phyloP scores from a whole-genome alignment of 2,797 vertebrate genomes.

The Microchirus variegatus region DNA sequence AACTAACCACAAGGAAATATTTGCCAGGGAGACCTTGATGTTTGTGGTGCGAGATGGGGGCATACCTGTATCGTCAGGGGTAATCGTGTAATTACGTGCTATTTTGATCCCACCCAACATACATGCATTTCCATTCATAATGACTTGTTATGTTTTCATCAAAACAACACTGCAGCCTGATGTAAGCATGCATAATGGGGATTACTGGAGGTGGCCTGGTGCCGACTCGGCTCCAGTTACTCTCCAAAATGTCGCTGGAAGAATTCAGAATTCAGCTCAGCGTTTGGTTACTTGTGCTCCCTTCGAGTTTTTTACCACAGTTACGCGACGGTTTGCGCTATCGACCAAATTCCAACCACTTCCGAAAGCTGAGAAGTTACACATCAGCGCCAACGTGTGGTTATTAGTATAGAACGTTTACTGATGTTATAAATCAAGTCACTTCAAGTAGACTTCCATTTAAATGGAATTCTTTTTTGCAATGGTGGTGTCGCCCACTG shows the following conservation, averaged over 20 bases:
- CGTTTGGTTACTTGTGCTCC: not conserved
- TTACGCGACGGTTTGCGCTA: too few relatives aligned
- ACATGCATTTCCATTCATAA: conserved; percentile 86
- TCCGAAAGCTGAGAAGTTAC: too few relatives aligned
- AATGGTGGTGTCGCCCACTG: too few relatives aligned
- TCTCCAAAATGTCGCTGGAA: conserved; percentile 24
- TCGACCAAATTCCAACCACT: too few relatives aligned
- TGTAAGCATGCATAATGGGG: conserved; percentile 79
- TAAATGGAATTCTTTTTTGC: too few relatives aligned
- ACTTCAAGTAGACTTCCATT: too few relatives aligned
- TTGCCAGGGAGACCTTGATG: conserved; percentile 72
- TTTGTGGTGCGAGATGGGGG: conserved; percentile 70
- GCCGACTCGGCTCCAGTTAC: conserved; percentile 56
- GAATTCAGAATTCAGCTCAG: conserved; percentile 11
- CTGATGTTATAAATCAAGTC: too few relatives aligned
- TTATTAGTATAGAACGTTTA: too few relatives aligned
- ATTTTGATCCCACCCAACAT: conserved; percentile 81
- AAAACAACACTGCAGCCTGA: conserved; percentile 75
- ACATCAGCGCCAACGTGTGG: too few relatives aligned
- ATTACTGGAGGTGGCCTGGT: conserved; percentile 60
- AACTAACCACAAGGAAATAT: conserved; percentile 78
- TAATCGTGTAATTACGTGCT: conserved; percentile 83
- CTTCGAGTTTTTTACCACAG: too few relatives aligned
- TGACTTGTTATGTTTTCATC: conserved; percentile 77
- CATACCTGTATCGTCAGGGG: conserved; percentile 79